Percentiles rank a stretch among this genome's conserved stretches.
These are phyloP conservation scores for Gila robusta DNA, from an alignment of 2,797 vertebrate genomes.

Conservation along the genomic window DNA sequence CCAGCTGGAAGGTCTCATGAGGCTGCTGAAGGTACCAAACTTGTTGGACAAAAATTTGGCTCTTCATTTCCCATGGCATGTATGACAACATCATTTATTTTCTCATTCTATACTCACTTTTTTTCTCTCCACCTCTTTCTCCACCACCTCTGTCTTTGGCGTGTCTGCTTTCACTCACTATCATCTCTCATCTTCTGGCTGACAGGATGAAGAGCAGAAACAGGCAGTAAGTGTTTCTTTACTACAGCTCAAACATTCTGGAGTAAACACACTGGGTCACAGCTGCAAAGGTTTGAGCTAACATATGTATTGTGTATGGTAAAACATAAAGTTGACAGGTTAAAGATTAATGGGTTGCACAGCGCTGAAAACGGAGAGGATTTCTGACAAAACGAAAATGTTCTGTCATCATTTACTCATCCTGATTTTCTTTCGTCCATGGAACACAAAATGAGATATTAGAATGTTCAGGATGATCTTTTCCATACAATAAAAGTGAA, in stretches of 20 bases:
- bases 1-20: conserved; percentile 97
- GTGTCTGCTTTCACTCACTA: conserved; percentile 69
- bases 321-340: not conserved
- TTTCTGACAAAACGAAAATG: not conserved
- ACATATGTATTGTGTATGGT: not conserved
- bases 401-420: not conserved
- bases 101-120: conserved; percentile 59
- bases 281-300: conserved; percentile 2
- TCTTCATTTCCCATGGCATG: conserved; percentile 22
- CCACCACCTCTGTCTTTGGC: conserved; percentile 60
- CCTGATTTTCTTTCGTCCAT: not conserved
- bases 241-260: conserved; percentile 48
- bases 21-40: conserved; percentile 90
- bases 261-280: conserved; percentile 14
- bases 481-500: not conserved
- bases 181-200: conserved; percentile 70
- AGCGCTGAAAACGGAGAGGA: not conserved
- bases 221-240: conserved; percentile 92
- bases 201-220: conserved; percentile 97
- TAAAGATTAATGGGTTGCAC: not conserved
- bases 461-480: not conserved
- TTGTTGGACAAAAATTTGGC: not conserved
- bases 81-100: not conserved
- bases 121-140: conserved; percentile 74
- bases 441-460: not conserved